Evolutionary conservation across 2,113 vertebrate species (phyloP).

Genomic region (Elaphurus davidianus): DNA sequence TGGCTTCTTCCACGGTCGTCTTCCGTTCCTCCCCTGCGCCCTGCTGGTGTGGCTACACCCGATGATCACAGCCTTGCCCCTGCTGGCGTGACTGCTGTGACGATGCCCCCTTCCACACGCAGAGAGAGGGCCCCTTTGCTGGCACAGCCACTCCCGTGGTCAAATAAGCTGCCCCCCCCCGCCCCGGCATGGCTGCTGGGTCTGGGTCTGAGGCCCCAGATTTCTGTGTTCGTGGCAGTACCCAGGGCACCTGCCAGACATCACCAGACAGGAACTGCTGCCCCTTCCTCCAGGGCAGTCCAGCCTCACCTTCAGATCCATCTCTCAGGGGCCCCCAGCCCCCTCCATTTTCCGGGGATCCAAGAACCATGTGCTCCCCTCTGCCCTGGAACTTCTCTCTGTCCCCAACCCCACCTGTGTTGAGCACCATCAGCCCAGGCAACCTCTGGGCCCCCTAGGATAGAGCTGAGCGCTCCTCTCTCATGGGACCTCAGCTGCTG

Average conservation of each 20-base stretch:
- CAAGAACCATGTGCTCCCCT: neutral
- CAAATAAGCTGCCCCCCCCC: neutral
- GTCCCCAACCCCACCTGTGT: neutral
- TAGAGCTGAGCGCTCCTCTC: neutral
- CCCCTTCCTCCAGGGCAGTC: no score
- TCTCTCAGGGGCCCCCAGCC: neutral
- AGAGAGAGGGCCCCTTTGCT: neutral
- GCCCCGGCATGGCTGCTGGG: neutral
- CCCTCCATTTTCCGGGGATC: neutral
- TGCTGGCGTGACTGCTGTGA: neutral
- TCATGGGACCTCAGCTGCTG: neutral
- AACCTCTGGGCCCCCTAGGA: neutral
- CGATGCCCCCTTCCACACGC: fast-evolving
- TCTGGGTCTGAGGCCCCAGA: no score
- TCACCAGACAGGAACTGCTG: neutral
- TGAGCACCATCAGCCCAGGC: neutral
- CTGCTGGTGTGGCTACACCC: no score
- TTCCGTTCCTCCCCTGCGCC: neutral
- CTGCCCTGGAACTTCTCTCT: neutral
- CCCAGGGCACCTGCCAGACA: fast-evolving
- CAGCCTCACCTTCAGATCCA: no score
- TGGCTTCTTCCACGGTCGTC: neutral
- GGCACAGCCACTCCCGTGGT: neutral
- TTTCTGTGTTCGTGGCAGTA: fast-evolving
- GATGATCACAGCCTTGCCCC: neutral